Evolutionary conservation across 2,797 vertebrate genomes (phyloP), one percentile per base, ranked within the genome.

Genomic region (Cyclopterus lumpus): DNA sequence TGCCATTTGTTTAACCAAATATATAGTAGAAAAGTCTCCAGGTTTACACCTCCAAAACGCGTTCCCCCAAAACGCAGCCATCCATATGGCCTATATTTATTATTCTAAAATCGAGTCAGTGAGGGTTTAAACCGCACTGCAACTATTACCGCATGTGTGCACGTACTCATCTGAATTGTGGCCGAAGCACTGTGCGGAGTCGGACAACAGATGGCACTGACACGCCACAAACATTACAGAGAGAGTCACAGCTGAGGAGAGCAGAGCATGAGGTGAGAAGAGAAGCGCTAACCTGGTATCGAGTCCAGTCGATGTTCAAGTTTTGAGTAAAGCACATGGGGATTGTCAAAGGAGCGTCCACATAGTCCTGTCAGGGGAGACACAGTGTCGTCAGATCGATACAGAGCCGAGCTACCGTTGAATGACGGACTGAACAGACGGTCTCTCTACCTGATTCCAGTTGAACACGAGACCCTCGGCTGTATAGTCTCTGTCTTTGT

Each of bases 391-490:
- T 22, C 10, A 36, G 6, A 28, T 76, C 24, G 84, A 36, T 3
- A 48, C 24, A 71, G 24, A 65, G 14, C 1, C 8, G 16, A 6
- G 8, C 0, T 22, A 3, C 22, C 9, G 20, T 3, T 22, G 22
- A 0, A 22, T 3, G 8, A 28, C 3, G 6, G 9, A 10, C 5
- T 4, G 1, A 7, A 64, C 32, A 8, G 6, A 18, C 18, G 1
- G 53, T 3, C 8, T 46, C 38, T 15, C 2, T 95, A 98, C 98
- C 97, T 99, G 98, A 91, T 99, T 99, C 98, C 98, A 99, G 96
- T 99, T 99, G 92, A 99, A 99, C 78, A 99, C 95, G 75, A 99
- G 96, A 71, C 98, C 98, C 90, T 99, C 97, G 2, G 98, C 98
- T 61, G 95, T 96, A 87, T 99, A 99, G 94, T 98, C 97, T 67